Conservation (phyloP, 2,113 vertebrate species). For the Nestor notabilis region DNA sequence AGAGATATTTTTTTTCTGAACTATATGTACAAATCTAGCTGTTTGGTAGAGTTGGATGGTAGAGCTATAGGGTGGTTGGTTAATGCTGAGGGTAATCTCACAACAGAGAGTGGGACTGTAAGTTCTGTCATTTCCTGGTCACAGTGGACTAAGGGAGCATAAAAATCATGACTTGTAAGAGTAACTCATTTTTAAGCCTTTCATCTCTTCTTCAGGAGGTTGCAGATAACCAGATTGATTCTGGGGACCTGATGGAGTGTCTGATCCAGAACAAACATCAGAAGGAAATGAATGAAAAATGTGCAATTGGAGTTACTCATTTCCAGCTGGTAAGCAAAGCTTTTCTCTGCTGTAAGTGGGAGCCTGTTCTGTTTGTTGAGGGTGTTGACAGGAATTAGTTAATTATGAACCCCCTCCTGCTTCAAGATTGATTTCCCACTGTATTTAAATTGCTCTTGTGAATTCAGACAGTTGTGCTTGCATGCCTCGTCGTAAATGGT, state of each 20-base stretch:
- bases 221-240: constrained; percentile 96
- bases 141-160: not conserved
- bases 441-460: not conserved
- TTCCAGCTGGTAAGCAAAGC: constrained; percentile 91
- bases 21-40: not conserved
- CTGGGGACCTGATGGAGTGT: constrained; percentile 96
- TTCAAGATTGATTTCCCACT: not conserved
- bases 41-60: not conserved
- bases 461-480: not conserved
- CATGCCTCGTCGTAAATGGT: not conserved
- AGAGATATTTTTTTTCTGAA: not conserved
- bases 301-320: constrained; percentile 93
- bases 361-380: not conserved
- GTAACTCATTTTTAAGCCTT: not conserved
- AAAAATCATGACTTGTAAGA: not conserved
- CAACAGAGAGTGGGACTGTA: not conserved
- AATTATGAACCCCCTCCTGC: not conserved
- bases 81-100: not conserved
- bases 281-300: constrained; percentile 99
- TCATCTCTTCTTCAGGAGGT: constrained; percentile 80
- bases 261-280: constrained; percentile 97
- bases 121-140: not conserved
- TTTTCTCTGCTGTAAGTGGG: not conserved
- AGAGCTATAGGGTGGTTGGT: fast-evolving
- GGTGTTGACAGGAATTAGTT: not conserved